Base-by-base conservation (phyloP, 1,140 invertebrate species). In the Sesamia nonagrioides region DNA sequence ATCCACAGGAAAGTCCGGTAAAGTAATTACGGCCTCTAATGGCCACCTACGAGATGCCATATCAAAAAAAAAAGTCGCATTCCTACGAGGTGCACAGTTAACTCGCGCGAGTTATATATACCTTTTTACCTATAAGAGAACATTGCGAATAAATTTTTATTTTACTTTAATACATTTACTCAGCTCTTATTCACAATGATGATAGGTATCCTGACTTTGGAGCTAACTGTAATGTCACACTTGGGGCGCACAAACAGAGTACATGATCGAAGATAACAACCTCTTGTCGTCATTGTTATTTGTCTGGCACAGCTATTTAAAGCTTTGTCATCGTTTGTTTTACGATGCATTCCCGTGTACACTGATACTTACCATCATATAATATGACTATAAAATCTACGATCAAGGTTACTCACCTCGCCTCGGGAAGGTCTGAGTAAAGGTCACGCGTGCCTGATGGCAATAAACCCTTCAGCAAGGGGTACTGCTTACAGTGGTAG, bases 401-500 rank as follows among this genome's bases (percentile, higher is more conserved):
- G 78, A 81, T 84, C 71, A 79, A 54, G 48, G 88, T 94, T 93
- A 88, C 89, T 91, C 86, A 3, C 54, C 78, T 72, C 81, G 88
- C 91, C 95, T 88, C 92, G 95, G 94, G 94, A 95, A 95, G 95
- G 95, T 95, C 95, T 95, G 94, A 95, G 95, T 88, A 90, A 91
- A 88, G 94, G 92, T 91, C 85, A 17, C 54, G 63, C 81, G 86
- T 89, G 78, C 60, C n/a, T 50, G 68, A 84, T 75, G 82, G 84
- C 68, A 84, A 8, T 37, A 1, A 21, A 91, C 88, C 86, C 90
- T 90, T 92, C 86, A 94, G 92, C 77, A 45, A 93, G 91, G 87
- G 84, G 87, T 90, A 83, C 88, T 73, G 89, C 87, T 63, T n/a
- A 91, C 17, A 89, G 84, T 84, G 84, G 87, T 82, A 90, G 86